Base-by-base conservation (phyloP, 2,113 vertebrate species). In the Oreotrochilus melanogaster region DNA sequence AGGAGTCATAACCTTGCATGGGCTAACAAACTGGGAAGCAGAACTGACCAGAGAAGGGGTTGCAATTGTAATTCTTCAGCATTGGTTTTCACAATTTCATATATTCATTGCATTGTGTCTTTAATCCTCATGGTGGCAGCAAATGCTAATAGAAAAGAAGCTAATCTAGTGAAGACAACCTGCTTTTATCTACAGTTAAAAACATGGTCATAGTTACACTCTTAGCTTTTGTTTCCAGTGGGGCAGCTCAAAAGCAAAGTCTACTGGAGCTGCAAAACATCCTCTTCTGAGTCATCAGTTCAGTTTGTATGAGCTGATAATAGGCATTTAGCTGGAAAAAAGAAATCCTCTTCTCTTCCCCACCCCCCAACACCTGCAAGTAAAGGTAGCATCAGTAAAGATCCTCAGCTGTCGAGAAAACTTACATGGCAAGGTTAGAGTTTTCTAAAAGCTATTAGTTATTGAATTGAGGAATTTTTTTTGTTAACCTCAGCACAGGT, bases 111-210 rank as follows among this genome's bases (percentile, higher is more conserved):
- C 80, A 33, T 81, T 96, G 23, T 74, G 39, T 58, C 31, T 42
- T 66, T 74, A 37, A 47, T 88, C 97, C 97, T 96, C 88, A 1
- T 76, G 97, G 93, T 97, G 97, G 97, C 97, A 97, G 97, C 88
- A 97, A 78, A 94, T 82, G 8, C 82, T 70, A 91, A 91, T 47
- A 30, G 64, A 78, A 78, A 60, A 78, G 43, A 53, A 74, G 11
- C 10, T 51, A 35, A 10, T 37, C 3, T 33, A 18, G 11, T 30
- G 17, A 30, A 25, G 39, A 33, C 19, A 10, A 31, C 11, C 30
- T 78, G 27, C 48, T 25, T 91, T 76, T 62, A 78, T 50, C 73
- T 72, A 18, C 12, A 7, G 24, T 51, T 79, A 12, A 37, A 73
- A 87, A 54, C 2, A 9, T 66, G 25, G 8, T 84, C 0, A 0